Evolutionary conservation across 2,888 invertebrate genomes (phyloP).

Genomic region (Masnerella sp.): DNA sequence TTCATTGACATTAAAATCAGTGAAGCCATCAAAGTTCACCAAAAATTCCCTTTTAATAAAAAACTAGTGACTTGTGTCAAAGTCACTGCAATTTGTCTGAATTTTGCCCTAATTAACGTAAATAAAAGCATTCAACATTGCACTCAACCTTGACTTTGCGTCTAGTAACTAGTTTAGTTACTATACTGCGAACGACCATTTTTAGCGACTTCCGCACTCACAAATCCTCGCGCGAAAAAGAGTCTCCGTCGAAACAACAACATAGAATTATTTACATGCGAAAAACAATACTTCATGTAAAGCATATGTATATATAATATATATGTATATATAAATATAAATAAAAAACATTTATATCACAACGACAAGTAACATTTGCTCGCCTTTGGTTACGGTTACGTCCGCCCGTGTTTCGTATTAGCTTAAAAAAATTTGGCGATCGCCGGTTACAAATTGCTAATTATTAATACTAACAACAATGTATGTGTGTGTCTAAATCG

Average conservation of each 20-base stretch:
- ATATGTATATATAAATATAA: conserved; percentile 63
- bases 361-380: conserved; percentile 68
- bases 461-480: conserved; percentile 46
- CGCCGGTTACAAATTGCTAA: conserved; percentile 45
- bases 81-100: too few relatives aligned
- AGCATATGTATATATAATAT: conserved; percentile 42
- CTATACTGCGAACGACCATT: background rate
- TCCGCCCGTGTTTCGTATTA: conserved; percentile 26
- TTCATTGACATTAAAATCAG: too few relatives aligned
- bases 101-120: too few relatives aligned
- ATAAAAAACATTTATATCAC: conserved; percentile 62
- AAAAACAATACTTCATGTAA: conserved; percentile 45
- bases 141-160: too few relatives aligned
- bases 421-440: conserved; percentile 43
- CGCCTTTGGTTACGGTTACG: conserved; percentile 69
- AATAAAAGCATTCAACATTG: too few relatives aligned
- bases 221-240: conserved; percentile 40
- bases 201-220: conserved; percentile 14
- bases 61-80: too few relatives aligned
- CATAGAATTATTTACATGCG: conserved; percentile 47
- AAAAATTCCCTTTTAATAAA: too few relatives aligned
- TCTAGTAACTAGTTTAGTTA: background rate
- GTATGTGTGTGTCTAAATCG: conserved; percentile 13
- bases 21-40: too few relatives aligned
- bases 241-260: conserved; percentile 40